Conservation (phyloP, 2,113 vertebrate genomes). For the Odobenus rosmarus region DNA sequence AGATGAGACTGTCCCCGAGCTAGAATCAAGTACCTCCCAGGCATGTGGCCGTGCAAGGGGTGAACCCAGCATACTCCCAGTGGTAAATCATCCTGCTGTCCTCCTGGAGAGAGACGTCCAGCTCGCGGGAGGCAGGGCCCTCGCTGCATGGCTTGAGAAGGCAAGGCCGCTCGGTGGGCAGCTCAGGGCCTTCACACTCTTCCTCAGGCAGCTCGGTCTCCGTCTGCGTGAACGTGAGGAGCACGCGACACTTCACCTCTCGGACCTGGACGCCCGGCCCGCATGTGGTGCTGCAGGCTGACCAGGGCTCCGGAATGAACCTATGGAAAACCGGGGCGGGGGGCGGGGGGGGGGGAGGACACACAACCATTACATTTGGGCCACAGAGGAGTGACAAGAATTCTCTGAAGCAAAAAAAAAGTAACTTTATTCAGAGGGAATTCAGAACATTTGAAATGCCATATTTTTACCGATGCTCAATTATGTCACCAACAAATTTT, state of each 20-base stretch:
- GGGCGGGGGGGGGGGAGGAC: too few species aligned
- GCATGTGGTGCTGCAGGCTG: constrained; percentile 91
- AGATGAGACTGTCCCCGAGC: not conserved
- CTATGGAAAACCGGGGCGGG: constrained; percentile 78
- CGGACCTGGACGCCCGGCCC: constrained; percentile 90
- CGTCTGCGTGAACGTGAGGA: constrained; percentile 91
- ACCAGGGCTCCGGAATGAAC: constrained; percentile 93
- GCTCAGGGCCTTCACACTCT: constrained; percentile 89
- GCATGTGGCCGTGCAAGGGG: constrained; percentile 91
- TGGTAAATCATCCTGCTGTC: constrained; percentile 82
- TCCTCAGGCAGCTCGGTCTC: constrained; percentile 93
- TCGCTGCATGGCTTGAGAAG: constrained; percentile 84
- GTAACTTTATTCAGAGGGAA: not conserved
- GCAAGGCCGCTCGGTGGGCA: constrained; percentile 86
- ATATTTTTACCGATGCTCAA: not conserved
- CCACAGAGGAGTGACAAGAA: fast-evolving
- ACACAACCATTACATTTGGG: not conserved
- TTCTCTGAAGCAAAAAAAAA: not conserved
- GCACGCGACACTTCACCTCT: constrained; percentile 90
- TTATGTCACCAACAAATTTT: not conserved
- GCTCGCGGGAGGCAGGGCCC: constrained; percentile 57
- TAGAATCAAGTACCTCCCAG: constrained; percentile 85
- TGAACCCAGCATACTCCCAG: constrained; percentile 94
- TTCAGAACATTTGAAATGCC: not conserved
- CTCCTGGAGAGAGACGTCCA: not conserved